Percentiles rank a stretch among this genome's conserved stretches.
phyloP scores from a whole-genome alignment of 2,888 invertebrate species.

The Drosophila rubida region DNA sequence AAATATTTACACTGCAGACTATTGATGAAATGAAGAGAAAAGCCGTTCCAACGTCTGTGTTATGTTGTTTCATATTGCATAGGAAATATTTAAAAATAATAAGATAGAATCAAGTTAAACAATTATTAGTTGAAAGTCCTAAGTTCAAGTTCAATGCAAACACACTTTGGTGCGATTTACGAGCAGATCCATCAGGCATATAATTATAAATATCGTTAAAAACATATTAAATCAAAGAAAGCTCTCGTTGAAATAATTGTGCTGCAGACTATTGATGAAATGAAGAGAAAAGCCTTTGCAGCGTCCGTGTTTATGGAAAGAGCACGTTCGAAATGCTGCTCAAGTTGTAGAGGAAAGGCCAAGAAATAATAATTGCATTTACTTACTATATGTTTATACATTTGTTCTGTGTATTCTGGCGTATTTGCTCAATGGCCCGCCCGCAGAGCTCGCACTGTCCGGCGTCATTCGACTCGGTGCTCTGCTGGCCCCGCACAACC shows the following conservation, averaged over 20 bases:
- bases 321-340: neutral
- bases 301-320: neutral
- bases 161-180: too few species aligned
- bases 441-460: slow-evolving; percentile 85
- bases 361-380: neutral
- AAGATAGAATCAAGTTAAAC: too few species aligned
- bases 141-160: too few species aligned
- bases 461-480: slow-evolving; percentile 89
- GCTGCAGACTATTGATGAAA: too few species aligned
- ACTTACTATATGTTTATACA: slow-evolving; percentile 3
- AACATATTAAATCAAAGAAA: neutral
- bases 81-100: too few species aligned
- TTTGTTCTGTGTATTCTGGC: neutral
- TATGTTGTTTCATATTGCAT: too few species aligned
- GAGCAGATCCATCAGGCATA: too few species aligned
- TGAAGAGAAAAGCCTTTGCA: neutral
- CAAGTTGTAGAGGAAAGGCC: neutral
- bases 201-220: too few species aligned
- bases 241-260: neutral
- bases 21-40: too few species aligned
- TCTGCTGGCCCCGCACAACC: slow-evolving; percentile 94
- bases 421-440: neutral
- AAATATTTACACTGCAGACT: too few species aligned
- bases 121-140: too few species aligned
- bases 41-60: too few species aligned